These are phyloP conservation scores for Lycodopsis pacificus DNA, from an alignment of 2,797 vertebrate species.

Conservation along the genomic window DNA sequence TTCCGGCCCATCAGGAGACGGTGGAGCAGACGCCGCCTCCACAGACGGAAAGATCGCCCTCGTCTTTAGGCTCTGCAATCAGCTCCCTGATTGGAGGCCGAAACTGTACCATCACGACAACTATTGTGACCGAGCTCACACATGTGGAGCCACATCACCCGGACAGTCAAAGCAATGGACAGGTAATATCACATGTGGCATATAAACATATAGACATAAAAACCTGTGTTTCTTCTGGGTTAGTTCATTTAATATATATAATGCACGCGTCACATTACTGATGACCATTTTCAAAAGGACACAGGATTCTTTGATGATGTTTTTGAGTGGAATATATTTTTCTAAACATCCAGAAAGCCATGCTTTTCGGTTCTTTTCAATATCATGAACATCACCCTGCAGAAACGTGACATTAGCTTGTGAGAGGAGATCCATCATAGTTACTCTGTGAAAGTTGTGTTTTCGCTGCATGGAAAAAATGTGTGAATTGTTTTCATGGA, in stretches of 20 bases:
- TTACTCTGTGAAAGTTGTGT: constrained; percentile 1
- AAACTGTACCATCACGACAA: constrained; percentile 82
- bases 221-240: background rate
- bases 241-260: background rate
- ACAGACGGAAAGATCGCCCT: constrained; percentile 34
- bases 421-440: background rate
- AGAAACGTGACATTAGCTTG: background rate
- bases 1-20: constrained; percentile 19
- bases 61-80: constrained; percentile 70
- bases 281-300: background rate
- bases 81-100: constrained; percentile 76
- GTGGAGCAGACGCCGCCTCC: constrained; percentile 18
- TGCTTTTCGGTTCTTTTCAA: background rate
- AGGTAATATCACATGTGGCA: constrained; percentile 63
- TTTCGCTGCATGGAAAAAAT: background rate
- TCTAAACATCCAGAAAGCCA: background rate
- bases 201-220: background rate
- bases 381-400: background rate
- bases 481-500: background rate
- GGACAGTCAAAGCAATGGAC: constrained; percentile 53
- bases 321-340: background rate
- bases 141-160: constrained; percentile 70
- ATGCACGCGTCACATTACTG: background rate
- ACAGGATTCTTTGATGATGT: background rate
- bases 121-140: constrained; percentile 84